phyloP scores from a whole-genome alignment of 2,797 vertebrate species.

The Cryptoblepharus egeriae region DNA sequence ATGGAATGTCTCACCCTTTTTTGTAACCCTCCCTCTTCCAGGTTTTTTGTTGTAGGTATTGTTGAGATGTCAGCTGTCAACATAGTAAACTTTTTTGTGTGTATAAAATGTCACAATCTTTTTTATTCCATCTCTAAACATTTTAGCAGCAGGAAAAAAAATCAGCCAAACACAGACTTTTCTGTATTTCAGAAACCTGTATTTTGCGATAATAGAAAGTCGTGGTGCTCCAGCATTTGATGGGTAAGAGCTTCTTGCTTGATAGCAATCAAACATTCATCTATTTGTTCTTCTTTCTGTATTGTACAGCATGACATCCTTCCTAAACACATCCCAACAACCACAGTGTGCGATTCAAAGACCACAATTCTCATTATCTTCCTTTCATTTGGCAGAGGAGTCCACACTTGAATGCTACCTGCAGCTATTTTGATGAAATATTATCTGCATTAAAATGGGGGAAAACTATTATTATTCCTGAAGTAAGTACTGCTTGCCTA shows the following conservation, averaged over 20 bases:
- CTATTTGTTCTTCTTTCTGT: conserved; percentile 15
- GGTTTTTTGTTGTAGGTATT: background rate
- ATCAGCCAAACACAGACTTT: background rate
- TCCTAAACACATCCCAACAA: background rate
- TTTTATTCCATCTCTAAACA: conserved; percentile 34
- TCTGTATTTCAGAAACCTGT: conserved; percentile 17
- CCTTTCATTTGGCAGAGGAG: background rate
- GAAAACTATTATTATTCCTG: background rate
- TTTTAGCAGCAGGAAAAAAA: background rate
- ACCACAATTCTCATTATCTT: background rate
- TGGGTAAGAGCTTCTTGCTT: background rate
- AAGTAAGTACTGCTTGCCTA: conserved; percentile 25
- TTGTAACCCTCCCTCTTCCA: background rate
- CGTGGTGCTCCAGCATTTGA: background rate
- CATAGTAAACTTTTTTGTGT: background rate
- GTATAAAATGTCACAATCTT: conserved; percentile 8
- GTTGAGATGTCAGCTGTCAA: conserved; percentile 15
- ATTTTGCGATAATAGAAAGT: conserved; percentile 10
- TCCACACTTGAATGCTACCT: background rate
- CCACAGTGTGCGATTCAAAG: background rate
- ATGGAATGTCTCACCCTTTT: background rate
- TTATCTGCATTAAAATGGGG: background rate
- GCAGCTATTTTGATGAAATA: conserved; percentile 16
- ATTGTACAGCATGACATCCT: background rate
- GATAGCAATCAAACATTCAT: conserved; percentile 27